A percentile compares a stretch with the other conserved stretches of the same genome.
Conservation (phyloP, 1,140 invertebrate genomes). For the Drosophila suzukii region DNA sequence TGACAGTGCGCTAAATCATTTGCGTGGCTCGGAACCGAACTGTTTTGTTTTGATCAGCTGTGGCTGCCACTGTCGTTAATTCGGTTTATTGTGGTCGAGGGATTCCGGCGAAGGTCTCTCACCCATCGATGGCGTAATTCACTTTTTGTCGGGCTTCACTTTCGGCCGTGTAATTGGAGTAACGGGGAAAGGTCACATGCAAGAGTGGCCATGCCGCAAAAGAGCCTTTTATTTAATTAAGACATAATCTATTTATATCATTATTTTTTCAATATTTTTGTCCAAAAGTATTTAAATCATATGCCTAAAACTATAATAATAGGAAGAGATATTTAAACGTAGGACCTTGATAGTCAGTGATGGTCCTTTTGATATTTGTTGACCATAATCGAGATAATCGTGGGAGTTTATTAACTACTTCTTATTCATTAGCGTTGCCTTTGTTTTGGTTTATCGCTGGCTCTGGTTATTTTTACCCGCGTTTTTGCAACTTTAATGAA, state of each 20-base stretch:
- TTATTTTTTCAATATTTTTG: background rate
- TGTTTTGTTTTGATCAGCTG: slow-evolving; percentile 70
- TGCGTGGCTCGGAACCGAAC: slow-evolving; percentile 52
- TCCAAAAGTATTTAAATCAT: too few relatives aligned
- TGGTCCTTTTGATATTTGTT: background rate
- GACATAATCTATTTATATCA: background rate
- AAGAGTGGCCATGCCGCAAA: background rate
- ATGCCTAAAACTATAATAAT: too few relatives aligned
- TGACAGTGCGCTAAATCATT: slow-evolving; percentile 77
- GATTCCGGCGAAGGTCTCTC: slow-evolving; percentile 65
- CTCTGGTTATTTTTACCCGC: slow-evolving; percentile 25
- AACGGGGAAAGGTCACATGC: slow-evolving; percentile 33
- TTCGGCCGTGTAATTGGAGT: slow-evolving; percentile 52
- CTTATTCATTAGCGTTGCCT: slow-evolving; percentile 27
- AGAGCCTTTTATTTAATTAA: background rate
- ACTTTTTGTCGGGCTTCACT: slow-evolving; percentile 30
- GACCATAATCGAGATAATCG: slow-evolving; percentile 3
- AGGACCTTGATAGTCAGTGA: background rate
- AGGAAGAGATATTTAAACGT: too few relatives aligned
- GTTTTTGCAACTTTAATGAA: slow-evolving; percentile 71
- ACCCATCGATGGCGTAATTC: slow-evolving; percentile 63
- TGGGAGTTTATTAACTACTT: slow-evolving; percentile 19
- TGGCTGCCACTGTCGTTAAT: slow-evolving; percentile 67
- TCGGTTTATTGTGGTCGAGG: slow-evolving; percentile 69
- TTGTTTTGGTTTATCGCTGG: slow-evolving; percentile 17